Evolutionary conservation across 2,797 vertebrate genomes (phyloP).

Genomic region (Gallirallus australis): DNA sequence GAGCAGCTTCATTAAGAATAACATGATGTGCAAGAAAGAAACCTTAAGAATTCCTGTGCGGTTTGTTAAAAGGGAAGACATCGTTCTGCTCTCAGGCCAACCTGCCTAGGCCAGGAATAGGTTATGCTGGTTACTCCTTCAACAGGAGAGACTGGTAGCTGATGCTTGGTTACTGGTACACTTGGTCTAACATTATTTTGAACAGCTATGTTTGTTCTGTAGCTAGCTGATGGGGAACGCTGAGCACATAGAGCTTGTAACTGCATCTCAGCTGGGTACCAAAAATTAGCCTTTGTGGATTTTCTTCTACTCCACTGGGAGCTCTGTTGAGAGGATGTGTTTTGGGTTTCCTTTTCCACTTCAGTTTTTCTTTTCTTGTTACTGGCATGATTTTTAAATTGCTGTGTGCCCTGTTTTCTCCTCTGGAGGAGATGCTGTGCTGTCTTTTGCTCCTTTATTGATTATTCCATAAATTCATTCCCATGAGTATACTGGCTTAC

Average conservation of each 20-base stretch:
- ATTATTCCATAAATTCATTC: slow-evolving; percentile 37
- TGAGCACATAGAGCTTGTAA: neutral
- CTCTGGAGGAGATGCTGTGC: neutral
- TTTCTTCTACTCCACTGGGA: neutral
- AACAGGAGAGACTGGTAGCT: neutral
- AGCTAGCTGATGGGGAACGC: fast-evolving
- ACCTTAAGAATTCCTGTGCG: neutral
- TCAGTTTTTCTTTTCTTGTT: slow-evolving; percentile 19
- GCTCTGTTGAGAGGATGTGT: neutral
- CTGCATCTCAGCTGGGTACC: neutral
- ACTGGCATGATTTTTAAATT: neutral
- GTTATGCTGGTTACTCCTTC: neutral
- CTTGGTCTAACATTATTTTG: neutral
- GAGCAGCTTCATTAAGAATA: neutral
- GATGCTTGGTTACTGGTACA: neutral
- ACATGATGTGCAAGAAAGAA: neutral
- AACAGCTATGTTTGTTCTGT: neutral
- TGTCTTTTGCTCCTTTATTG: slow-evolving; percentile 39
- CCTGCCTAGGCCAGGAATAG: neutral
- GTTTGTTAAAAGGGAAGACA: neutral
- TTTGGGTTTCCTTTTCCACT: slow-evolving; percentile 12
- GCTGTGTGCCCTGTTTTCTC: neutral
- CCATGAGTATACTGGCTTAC: neutral
- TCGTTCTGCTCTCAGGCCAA: neutral
- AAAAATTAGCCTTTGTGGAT: slow-evolving; percentile 11